Evolutionary conservation across 2,888 invertebrate species (phyloP).

Genomic region (Digitonthophagus gazella): DNA sequence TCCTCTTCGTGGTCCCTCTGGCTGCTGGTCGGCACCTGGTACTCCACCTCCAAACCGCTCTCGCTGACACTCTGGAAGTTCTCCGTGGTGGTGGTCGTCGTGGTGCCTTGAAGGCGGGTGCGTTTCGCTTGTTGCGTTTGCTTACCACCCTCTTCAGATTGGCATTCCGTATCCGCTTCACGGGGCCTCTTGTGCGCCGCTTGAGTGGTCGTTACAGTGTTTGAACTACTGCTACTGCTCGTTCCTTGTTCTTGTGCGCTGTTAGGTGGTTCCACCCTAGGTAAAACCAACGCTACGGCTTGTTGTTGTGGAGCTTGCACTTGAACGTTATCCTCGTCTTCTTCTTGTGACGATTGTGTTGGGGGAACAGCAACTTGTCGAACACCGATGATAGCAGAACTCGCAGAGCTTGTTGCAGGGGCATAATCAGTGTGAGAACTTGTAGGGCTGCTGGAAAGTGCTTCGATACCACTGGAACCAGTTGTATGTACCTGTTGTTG

Average conservation of each 20-base stretch:
- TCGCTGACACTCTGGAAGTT: conserved; percentile 45
- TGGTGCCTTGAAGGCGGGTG: conserved; percentile 43
- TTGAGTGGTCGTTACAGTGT: conserved; percentile 68
- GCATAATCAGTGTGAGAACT: conserved; percentile 80
- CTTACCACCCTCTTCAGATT: conserved; percentile 51
- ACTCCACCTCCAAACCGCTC: conserved; percentile 68
- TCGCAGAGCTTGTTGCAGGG: conserved; percentile 74
- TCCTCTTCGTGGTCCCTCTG: conserved; percentile 85
- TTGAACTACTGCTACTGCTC: conserved; percentile 58
- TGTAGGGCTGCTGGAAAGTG: conserved; percentile 67
- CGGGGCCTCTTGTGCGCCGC: conserved; percentile 62
- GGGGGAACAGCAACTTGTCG: conserved; percentile 70
- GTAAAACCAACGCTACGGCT: conserved; percentile 70
- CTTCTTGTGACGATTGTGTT: conserved; percentile 57
- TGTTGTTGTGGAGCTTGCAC: conserved; percentile 53
- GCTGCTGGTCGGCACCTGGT: conserved; percentile 83
- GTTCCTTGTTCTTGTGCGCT: conserved; percentile 47
- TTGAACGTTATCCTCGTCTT: conserved; percentile 51
- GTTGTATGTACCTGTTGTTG: conserved; percentile 63
- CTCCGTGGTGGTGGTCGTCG: conserved; percentile 30
- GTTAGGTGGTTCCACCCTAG: conserved; percentile 66
- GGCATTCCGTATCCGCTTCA: conserved; percentile 57
- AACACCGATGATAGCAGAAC: conserved; percentile 31
- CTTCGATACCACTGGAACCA: conserved; percentile 52
- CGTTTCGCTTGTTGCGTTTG: conserved; percentile 47